phyloP scores from a whole-genome alignment of 35 echinoderm and acorn worm species.

The Lytechinus variegatus region DNA sequence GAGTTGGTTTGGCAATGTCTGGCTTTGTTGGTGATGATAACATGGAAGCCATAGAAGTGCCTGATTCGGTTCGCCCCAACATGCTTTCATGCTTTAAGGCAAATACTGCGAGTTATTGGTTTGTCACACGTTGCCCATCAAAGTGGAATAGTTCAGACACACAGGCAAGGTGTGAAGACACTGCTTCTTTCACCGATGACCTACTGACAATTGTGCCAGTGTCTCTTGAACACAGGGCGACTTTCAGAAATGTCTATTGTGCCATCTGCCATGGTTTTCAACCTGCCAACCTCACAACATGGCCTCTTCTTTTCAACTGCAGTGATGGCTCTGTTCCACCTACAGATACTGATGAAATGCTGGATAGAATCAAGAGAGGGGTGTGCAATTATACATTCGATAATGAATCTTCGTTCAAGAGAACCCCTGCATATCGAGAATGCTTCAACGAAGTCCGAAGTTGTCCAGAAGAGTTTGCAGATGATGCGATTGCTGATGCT shows the following conservation, averaged over 20 bases:
- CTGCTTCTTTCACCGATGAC: not conserved
- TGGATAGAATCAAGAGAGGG: not conserved
- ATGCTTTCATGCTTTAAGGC: not conserved
- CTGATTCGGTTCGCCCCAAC: not conserved
- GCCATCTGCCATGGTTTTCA: constrained; percentile 67
- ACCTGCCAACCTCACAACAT: constrained; percentile 42
- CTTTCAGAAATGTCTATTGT: constrained; percentile 63
- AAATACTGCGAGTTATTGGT: not conserved
- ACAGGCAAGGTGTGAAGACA: constrained; percentile 8
- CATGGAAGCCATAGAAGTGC: not conserved
- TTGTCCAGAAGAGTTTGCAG: not conserved
- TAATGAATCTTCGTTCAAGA: too few relatives aligned
- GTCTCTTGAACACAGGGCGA: constrained; percentile 16
- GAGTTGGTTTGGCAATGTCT: not conserved
- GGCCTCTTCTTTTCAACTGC: constrained; percentile 33
- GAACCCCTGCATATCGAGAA: not conserved
- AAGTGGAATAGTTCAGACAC: not conserved
- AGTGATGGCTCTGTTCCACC: not conserved
- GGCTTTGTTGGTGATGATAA: not conserved
- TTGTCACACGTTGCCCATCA: not conserved
- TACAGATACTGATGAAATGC: not conserved
- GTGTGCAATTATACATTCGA: not conserved
- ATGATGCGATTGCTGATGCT: not conserved
- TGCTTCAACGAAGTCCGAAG: not conserved
- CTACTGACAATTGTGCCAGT: constrained; percentile 41